phyloP scores from a whole-genome alignment of 1,140 invertebrate genomes.

The Ladona fulva region DNA sequence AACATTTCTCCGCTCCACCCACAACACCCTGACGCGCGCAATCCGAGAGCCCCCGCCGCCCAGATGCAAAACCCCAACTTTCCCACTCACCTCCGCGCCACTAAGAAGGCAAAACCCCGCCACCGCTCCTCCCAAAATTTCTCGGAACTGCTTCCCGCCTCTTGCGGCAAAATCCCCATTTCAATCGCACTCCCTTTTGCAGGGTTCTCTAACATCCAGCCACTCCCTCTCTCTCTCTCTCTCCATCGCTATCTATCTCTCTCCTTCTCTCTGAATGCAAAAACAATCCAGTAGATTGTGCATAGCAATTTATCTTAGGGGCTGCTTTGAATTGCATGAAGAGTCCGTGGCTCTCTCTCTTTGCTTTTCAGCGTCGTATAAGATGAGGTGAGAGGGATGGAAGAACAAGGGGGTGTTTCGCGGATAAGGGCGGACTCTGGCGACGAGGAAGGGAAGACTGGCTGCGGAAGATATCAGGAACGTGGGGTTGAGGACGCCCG shows the following conservation, averaged over 20 bases:
- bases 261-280: conserved; percentile 11
- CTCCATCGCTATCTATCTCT: neutral
- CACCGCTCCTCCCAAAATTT: no score
- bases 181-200: neutral
- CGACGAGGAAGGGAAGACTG: conserved; percentile 35
- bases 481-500: conserved; percentile 21
- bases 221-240: neutral
- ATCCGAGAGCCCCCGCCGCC: neutral
- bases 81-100: neutral
- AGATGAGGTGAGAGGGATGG: neutral
- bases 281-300: conserved; percentile 19
- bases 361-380: conserved; percentile 26
- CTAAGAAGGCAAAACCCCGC: no score
- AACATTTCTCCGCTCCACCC: neutral
- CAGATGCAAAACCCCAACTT: neutral
- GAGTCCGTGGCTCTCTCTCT: neutral
- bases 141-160: no score
- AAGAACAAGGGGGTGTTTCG: conserved; percentile 19
- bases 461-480: conserved; percentile 14
- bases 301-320: conserved; percentile 10
- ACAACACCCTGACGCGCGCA: neutral
- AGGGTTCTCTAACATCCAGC: neutral
- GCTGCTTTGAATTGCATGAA: conserved; percentile 18
- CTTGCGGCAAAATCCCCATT: neutral
- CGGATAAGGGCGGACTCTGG: neutral